Base-by-base conservation (phyloP, 2,113 vertebrate genomes). In the Aleadryas rufinucha region DNA sequence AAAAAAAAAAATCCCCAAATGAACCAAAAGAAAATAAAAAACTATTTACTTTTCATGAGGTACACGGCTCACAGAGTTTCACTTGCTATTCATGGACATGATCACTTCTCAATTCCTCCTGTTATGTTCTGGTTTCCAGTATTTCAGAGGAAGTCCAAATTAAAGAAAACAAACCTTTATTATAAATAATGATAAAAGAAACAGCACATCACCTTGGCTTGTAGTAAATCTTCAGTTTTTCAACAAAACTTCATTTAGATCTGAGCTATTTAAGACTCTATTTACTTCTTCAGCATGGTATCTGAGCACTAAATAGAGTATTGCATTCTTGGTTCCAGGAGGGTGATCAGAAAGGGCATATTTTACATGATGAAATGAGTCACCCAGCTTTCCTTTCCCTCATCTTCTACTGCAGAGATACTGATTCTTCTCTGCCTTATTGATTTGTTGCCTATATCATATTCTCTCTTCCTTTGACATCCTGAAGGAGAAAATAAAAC, bases 401-500 rank as follows among this genome's bases (percentile, higher is more conserved):
- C 52, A 39, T 91, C 47, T 83, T 60, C 41, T 91, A 41, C 16
- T 61, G 65, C 70, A 81, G 92, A 93, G 90, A 89, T 78, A 35
- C 44, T 49, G 45, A 22, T 96, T 94, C 70, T 64, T 83, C 61
- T 75, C 92, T 79, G 42, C 66, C 30, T 81, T 97, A 92, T 74
- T 88, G 90, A 93, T 97, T 83, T 87, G 27, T 71, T 96, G 35
- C 37, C 49, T 41, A 16, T 39, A 44, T 49, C 50, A 16, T 35
- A 41, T 49, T 49, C 57, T 85, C 90, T 88, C 49, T 86, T 15
- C 39, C 84, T 88, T 86, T 76, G 74, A 47, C 50, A 92, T 91
- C 64, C 20, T 59, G 85, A 72, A 60, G 74, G 63, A 90, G 84
- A 96, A 95, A 90, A 70, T 64, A 88, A 61, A 90, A 75, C 19